Evolutionary conservation across 2,113 vertebrate genomes (phyloP), one percentile per base, ranked within the genome.

Genomic region (Maccullochella peelii): DNA sequence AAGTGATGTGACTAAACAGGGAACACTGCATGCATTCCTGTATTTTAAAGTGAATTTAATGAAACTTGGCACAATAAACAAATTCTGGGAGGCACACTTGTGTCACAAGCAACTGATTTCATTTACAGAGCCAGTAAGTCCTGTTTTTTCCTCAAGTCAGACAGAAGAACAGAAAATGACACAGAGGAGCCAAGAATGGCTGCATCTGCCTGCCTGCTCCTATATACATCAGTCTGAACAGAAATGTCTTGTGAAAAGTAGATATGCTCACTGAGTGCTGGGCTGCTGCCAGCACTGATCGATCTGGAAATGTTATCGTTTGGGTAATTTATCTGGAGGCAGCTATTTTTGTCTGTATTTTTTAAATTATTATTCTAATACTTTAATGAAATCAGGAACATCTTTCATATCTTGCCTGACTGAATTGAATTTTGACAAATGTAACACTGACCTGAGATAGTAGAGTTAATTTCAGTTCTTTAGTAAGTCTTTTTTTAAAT

Each of bases 301-400:
- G 83, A 92, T 90, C 83, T 89, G 78, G 77, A 85, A 88, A 90
- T 87, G 79, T 91, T 91, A 87, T 91, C 89, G 23, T 87, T 75
- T 38, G 33, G 68, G 66, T 91, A 83, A 92, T 87, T 84, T 85
- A 85, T 85, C 88, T 80, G 72, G 73, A 86, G 85, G 86, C 84
- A 6, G 70, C 77, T 86, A 84, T 90, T 91, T 90, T 83, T 92
- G 83, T 89, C 85, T 81, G 63, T 77, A 47, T 72, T 82, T 83
- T 79, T 82, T 8, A 61, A 77, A 84, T 79, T 21, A 87, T 88
- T 83, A 85, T 90, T 89, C 55, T 81, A 86, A 85, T 85, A 77
- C 80, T 58, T 82, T 91, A 89, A 91, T 86, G 77, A 91, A 88
- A 86, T 89, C 65, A 52, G 42, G 30, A 73, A 82, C 55, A 84